Conservation (phyloP, 2,113 vertebrate genomes). For the Cygnus buccinator region DNA sequence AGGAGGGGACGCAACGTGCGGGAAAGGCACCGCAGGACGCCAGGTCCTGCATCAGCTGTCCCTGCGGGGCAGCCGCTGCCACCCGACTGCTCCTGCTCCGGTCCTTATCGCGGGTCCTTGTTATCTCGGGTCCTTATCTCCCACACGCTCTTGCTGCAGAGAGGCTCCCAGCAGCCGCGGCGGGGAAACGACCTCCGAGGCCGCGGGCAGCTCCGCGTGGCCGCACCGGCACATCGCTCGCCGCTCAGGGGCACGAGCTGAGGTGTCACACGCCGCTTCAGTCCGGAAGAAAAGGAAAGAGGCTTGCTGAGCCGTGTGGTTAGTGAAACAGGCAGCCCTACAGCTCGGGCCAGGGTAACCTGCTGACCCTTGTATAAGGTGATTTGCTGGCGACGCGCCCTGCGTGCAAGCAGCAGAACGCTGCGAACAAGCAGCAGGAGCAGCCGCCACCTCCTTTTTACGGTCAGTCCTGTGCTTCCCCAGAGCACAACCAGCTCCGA, state of each 20-base stretch:
- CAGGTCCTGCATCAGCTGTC: neutral
- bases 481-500: neutral
- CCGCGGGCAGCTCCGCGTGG: too few relatives aligned
- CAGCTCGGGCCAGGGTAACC: neutral
- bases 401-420: neutral
- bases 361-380: neutral
- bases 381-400: neutral
- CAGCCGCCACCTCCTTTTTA: neutral
- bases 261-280: too few relatives aligned
- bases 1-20: accelerated
- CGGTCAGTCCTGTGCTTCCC: neutral
- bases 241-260: too few relatives aligned
- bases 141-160: too few relatives aligned
- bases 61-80: too few relatives aligned
- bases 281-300: neutral
- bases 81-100: too few relatives aligned
- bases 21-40: neutral
- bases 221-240: too few relatives aligned
- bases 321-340: neutral
- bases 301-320: neutral
- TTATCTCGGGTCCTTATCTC: neutral
- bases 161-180: too few relatives aligned
- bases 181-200: too few relatives aligned
- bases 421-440: neutral
- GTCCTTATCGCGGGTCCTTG: neutral